Conservation (phyloP, 2,888 invertebrate genomes). For the Venustoraphidia nigricollis region DNA sequence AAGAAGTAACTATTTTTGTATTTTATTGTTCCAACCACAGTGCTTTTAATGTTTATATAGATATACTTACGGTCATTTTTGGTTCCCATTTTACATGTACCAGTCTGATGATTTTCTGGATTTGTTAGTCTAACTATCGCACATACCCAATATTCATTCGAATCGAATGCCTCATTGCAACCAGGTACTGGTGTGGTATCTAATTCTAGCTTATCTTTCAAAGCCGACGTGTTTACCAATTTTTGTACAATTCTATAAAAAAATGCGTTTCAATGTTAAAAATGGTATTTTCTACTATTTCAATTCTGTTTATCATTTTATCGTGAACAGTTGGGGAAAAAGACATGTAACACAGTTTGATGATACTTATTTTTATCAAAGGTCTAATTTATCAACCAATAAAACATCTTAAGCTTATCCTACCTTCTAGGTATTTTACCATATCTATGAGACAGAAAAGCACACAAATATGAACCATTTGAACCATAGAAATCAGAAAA, state of each 20-base stretch:
- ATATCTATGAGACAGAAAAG: too few species aligned
- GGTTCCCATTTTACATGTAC: slow-evolving; percentile 10
- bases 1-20: too few species aligned
- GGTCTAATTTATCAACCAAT: too few species aligned
- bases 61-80: slow-evolving; percentile 7
- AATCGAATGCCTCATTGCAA: slow-evolving; percentile 4
- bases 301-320: too few species aligned
- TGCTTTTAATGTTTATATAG: too few species aligned
- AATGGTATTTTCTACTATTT: not conserved
- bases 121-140: slow-evolving; percentile 8
- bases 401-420: too few species aligned
- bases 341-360: not conserved
- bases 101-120: slow-evolving; percentile 11
- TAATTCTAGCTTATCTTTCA: slow-evolving; percentile 6
- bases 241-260: slow-evolving; percentile 6
- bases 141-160: slow-evolving; percentile 8
- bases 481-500: too few species aligned
- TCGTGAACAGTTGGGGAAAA: too few species aligned
- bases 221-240: slow-evolving; percentile 4
- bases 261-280: not conserved
- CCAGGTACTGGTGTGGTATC: slow-evolving; percentile 5
- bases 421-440: too few species aligned
- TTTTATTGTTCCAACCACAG: too few species aligned
- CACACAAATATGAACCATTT: too few species aligned
- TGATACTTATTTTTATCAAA: not conserved